These are phyloP conservation scores for Trididemnum miniatum DNA, from an alignment of 23 tunicate species.

Conservation along the genomic window DNA sequence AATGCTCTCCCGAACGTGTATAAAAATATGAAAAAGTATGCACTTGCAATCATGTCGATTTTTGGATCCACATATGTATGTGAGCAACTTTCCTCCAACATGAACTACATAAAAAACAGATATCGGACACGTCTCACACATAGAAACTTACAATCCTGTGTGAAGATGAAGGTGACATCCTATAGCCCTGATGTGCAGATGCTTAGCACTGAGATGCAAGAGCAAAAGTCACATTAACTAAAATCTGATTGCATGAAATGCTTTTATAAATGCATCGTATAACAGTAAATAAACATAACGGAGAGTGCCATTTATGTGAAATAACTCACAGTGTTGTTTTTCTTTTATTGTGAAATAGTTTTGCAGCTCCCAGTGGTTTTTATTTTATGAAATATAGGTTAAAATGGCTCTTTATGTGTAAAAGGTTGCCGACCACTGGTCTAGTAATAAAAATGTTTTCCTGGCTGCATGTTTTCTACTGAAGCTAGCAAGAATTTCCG, in stretches of 20 bases:
- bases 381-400: slow-evolving; percentile 13
- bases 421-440: slow-evolving; percentile 28
- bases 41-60: neutral
- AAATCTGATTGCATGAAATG: slow-evolving; percentile 14
- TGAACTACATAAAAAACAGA: slow-evolving; percentile 34
- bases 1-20: slow-evolving; percentile 20
- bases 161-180: slow-evolving; percentile 31
- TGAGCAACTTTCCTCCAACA: slow-evolving; percentile 36
- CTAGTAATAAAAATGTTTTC: too few relatives aligned
- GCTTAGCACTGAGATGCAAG: slow-evolving; percentile 17
- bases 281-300: neutral
- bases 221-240: neutral
- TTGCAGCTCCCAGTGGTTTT: slow-evolving; percentile 22
- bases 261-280: slow-evolving; percentile 3
- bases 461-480: too few relatives aligned
- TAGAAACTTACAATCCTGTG: slow-evolving; percentile 28
- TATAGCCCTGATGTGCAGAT: neutral
- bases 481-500: too few relatives aligned
- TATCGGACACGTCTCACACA: slow-evolving; percentile 29
- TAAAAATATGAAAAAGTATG: slow-evolving; percentile 12
- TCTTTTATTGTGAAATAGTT: slow-evolving; percentile 6
- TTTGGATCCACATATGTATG: slow-evolving; percentile 42
- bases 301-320: too few relatives aligned
- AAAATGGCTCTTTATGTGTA: slow-evolving; percentile 10
- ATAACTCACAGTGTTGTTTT: slow-evolving; percentile 20